Evolutionary conservation across 2,797 vertebrate genomes (phyloP), one percentile per base, ranked within the genome.

Genomic region (Hemibagrus guttatus): DNA sequence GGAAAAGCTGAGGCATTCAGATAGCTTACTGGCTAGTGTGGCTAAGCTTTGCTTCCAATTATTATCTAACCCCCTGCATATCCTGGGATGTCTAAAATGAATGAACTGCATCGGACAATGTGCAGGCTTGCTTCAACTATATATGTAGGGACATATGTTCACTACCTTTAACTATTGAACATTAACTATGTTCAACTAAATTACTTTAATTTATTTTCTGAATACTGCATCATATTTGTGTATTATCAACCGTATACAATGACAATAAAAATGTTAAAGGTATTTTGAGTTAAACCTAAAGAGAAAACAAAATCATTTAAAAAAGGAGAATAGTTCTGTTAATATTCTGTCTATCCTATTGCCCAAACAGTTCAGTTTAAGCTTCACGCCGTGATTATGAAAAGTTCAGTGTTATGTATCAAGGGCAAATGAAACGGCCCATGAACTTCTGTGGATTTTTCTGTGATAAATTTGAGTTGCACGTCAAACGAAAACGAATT

Each of bases 1-100:
- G 79, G 86, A 52, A 84, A 88, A 64, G 85, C 84, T 86, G 84
- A 87, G 88, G 64, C 81, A 84, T 63, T 80, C 35, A 6, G 23
- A 63, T 16, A 61, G 58, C 56, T 81, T 42, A 79, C 85, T 84
- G 80, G 87, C 46, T 75, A 52, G 81, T 83, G 87, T 84, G 26
- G 21, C 49, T 49, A 39, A 76, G 68, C 74, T 46, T 56, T 81
- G 82, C 71, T 79, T 88, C 74, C 39, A 58, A 28, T 88, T 83
- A 80, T 81, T 69, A 81, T 35, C 56, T 28, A 52, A 46, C 28
- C 11, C 49, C 17, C 54, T 39, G 39, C 21, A 54, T 52, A 42
- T n/a, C 23, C 28, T 28, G n/a, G n/a, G 49, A 13, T 16, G 21
- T 39, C 35, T 58, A 31, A 68, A 68, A 46, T 28, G 3, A 58